Conservation (phyloP, 2,113 vertebrate genomes). For the Porphyrio hochstetteri region DNA sequence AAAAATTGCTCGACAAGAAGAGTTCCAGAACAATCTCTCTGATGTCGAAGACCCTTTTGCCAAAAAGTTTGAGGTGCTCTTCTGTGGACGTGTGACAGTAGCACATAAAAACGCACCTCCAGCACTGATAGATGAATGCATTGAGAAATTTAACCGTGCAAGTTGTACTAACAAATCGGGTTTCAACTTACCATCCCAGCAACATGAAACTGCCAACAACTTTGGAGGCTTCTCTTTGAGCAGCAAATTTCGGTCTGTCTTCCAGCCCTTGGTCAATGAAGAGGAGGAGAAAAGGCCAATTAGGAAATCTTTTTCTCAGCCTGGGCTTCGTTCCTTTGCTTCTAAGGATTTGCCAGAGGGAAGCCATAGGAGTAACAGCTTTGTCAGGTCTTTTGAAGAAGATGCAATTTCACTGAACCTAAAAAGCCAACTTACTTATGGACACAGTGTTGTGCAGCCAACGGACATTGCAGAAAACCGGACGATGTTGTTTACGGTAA, state of each 20-base stretch:
- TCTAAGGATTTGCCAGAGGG: slow-evolving; percentile 80
- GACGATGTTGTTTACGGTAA: slow-evolving; percentile 98
- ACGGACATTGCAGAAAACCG: slow-evolving; percentile 94
- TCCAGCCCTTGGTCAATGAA: slow-evolving; percentile 67
- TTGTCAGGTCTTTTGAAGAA: slow-evolving; percentile 87
- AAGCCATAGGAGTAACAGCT: slow-evolving; percentile 66
- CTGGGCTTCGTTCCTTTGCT: slow-evolving; percentile 77
- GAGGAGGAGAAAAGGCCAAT: slow-evolving; percentile 70
- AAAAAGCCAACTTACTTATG: slow-evolving; percentile 73
- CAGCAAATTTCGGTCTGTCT: slow-evolving; percentile 68
- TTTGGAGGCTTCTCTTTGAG: slow-evolving; percentile 61
- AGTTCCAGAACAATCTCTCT: slow-evolving; percentile 73
- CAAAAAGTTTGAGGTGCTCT: slow-evolving; percentile 97
- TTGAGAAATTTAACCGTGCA: slow-evolving; percentile 89
- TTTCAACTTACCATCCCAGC: neutral
- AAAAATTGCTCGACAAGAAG: slow-evolving; percentile 91
- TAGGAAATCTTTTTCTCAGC: slow-evolving; percentile 76
- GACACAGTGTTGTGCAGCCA: slow-evolving; percentile 84
- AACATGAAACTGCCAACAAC: slow-evolving; percentile 29
- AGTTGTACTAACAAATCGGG: slow-evolving; percentile 57
- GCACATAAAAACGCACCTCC: slow-evolving; percentile 95
- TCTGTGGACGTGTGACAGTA: slow-evolving; percentile 92
- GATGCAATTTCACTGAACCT: slow-evolving; percentile 85
- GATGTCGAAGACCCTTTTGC: slow-evolving; percentile 82
- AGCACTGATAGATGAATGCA: slow-evolving; percentile 95